Evolutionary conservation across 2,113 vertebrate genomes (phyloP).

Genomic region (Hemichromis elongatus): DNA sequence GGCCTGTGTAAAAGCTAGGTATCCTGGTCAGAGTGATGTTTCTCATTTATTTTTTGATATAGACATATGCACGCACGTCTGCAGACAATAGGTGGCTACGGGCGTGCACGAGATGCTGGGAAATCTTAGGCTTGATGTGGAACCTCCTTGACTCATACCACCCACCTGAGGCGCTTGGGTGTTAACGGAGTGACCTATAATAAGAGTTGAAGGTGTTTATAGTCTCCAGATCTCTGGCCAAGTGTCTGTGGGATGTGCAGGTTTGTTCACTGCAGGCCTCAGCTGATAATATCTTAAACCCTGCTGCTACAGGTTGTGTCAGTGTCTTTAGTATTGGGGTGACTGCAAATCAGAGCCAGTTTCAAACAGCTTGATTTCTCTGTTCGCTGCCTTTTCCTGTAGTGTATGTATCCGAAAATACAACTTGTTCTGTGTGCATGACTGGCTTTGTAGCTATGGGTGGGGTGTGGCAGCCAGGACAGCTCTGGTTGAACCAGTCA

Average conservation of each 20-base stretch:
- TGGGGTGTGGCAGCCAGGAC: neutral
- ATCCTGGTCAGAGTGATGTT: neutral
- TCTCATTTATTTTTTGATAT: rapidly evolving
- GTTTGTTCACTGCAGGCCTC: neutral
- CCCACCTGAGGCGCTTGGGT: neutral
- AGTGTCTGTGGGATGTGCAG: neutral
- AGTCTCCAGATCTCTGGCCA: neutral
- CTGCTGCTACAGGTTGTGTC: neutral
- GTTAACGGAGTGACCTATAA: neutral
- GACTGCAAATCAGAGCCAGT: neutral
- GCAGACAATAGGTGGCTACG: neutral
- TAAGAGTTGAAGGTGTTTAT: neutral
- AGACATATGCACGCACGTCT: neutral
- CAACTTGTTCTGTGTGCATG: neutral
- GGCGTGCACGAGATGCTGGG: neutral
- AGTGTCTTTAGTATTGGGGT: neutral
- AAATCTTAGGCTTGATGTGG: neutral
- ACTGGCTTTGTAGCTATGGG: neutral
- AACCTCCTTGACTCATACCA: neutral
- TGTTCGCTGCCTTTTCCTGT: neutral
- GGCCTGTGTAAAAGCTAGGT: rapidly evolving
- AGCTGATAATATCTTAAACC: neutral
- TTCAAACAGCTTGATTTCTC: neutral
- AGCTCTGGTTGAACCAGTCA: neutral
- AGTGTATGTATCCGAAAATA: neutral